phyloP scores from a whole-genome alignment of 2,888 invertebrate genomes.

The Troglohyphantes excavatus region DNA sequence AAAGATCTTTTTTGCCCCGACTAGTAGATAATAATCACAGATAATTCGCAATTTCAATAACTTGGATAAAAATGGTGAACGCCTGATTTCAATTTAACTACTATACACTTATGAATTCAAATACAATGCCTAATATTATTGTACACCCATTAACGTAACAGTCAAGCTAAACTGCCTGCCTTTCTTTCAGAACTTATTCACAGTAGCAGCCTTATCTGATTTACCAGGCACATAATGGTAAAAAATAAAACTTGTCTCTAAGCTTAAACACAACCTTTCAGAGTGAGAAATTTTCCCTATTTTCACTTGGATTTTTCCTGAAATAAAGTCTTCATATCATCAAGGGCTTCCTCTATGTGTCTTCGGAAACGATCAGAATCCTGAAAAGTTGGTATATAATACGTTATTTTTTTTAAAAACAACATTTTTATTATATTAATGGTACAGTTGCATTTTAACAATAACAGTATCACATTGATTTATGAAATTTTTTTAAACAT shows the following conservation, averaged over 20 bases:
- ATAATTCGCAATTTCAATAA: background rate
- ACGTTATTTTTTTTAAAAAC: too few relatives aligned
- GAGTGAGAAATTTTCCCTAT: background rate
- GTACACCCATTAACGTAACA: background rate
- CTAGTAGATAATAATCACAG: background rate
- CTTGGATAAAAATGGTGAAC: background rate
- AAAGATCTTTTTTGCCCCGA: background rate
- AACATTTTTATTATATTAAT: too few relatives aligned
- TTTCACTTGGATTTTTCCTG: conserved; percentile 51
- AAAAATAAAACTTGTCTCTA: conserved; percentile 15
- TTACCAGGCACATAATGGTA: conserved; percentile 46
- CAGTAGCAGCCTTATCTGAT: background rate
- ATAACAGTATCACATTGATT: too few relatives aligned
- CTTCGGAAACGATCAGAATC: conserved; percentile 90
- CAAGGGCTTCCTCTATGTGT: conserved; percentile 88
- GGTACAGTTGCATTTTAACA: too few relatives aligned
- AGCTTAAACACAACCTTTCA: conserved; percentile 5
- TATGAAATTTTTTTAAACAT: too few relatives aligned
- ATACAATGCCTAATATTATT: background rate
- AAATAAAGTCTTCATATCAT: conserved; percentile 85
- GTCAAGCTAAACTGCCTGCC: background rate
- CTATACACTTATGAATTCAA: background rate
- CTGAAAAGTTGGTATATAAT: conserved; percentile 85
- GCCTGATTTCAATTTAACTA: background rate
- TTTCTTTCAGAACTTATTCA: background rate